Base-by-base conservation (phyloP, 2,888 invertebrate species). In the Agrotis clavis region DNA sequence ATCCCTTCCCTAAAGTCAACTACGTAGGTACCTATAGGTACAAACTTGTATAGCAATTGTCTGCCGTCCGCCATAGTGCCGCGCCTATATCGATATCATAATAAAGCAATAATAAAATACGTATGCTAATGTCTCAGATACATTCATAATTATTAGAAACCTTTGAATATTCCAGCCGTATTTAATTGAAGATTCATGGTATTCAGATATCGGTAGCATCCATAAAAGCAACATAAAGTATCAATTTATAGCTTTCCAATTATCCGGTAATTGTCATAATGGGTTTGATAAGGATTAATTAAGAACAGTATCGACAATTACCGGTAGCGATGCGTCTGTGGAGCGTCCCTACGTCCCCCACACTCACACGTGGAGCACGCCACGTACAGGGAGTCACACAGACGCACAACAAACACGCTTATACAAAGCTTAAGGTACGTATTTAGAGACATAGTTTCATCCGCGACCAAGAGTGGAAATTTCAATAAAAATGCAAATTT, bases 401-500 rank as follows among this genome's bases (percentile, higher is more conserved):
- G 87, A 88, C 79, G 84, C 84, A 59, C 54, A 72, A 86, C 89
- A 89, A 87, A 87, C 86, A 88, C 87, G 87, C 88, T 90, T 90
- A 91, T 91, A 93, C 92, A 90, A 92, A 93, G 90, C 91, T 94
- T 91, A 92, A 93, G 92, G 91, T 94, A 92, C 90, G 90, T 94
- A 93, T 92, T 94, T 93, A 94, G 90, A 93, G 90, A 93, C 91
- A 92, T 93, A 94, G 94, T 95, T 94, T 94, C 92, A 93, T 94
- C 92, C 92, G 89, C 91, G 92, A 89, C 91, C 92, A 92, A 92
- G 93, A 95, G 93, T 94, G 92, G 94, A 95, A 95, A 95, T 92
- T 95, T 94, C 95, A 94, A 96, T 96, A 96, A 95, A 96, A 94
- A 96, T 96, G 96, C 93, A 94, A 96, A 96, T 95, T 94, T 92